Evolutionary conservation across 2,888 invertebrate genomes (phyloP), one percentile per base, ranked within the genome.

Genomic region (Ichneumoninae sp.): DNA sequence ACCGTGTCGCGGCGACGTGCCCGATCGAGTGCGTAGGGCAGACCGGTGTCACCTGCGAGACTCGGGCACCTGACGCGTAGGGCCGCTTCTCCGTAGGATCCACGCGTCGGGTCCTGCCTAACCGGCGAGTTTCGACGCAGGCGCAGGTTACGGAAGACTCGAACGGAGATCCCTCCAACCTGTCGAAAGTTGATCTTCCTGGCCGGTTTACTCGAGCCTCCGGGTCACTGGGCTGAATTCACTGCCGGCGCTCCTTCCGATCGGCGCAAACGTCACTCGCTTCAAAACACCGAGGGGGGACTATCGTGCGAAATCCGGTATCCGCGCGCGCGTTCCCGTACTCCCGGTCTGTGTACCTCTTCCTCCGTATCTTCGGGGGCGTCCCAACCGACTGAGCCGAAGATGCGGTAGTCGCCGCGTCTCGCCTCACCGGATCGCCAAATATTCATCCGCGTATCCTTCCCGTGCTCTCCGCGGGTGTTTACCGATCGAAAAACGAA

Each of bases 381-480:
- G 85, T 85, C 85, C 84, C 72, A 57, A 22, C 75, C 57, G 60
- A 50, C 30, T 70, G 60, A 60, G 30, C 44, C 62, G 33, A 22
- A n/a, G 82, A 68, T 62, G 57, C 78, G 78, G 33, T 80, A 76
- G 87, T 87, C 94, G 91, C 91, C 94, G 94, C 91, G 94, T 89
- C 87, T 82, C 36, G 84, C 69, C 22, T 82, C 84, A 89, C 89
- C 84, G 90, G 89, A 87, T 94, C 92, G 94, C 94, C 95, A 94
- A 95, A 90, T 90, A 94, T 94, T 93, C 93, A 93, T 81, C 90
- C 89, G 74, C 87, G 82, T 65, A 50, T 75, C 52, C 52, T 19
- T 65, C 22, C 62, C 40, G 30, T 22, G 26, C 22, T 26, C 22
- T 57, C 26, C 10, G 22, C 57, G 22, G 50, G 40, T 65, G 62